These are phyloP conservation scores for Hydroisotoma schaefferi DNA, from an alignment of 2,888 invertebrate species.

Conservation along the genomic window DNA sequence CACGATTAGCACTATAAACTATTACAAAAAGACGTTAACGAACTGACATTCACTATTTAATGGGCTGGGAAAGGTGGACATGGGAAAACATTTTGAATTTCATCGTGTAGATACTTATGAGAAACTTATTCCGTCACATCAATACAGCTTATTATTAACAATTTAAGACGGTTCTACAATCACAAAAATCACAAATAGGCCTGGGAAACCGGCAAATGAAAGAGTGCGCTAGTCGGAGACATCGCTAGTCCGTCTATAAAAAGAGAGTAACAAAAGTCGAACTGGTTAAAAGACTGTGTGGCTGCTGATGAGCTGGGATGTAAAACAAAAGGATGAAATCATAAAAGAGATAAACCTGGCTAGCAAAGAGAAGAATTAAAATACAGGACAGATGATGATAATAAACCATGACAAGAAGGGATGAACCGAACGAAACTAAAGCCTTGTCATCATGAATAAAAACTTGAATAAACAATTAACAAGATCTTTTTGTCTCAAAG, in stretches of 20 bases:
- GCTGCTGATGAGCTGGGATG: conserved; percentile 14
- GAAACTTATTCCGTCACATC: no score
- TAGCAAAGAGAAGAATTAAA: conserved; percentile 21
- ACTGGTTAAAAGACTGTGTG: no score
- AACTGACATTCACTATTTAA: neutral
- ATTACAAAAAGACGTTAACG: no score
- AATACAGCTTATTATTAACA: no score
- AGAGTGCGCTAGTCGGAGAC: no score
- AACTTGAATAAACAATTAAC: conserved; percentile 31
- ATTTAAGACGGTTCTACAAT: no score
- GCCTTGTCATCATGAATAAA: conserved; percentile 34
- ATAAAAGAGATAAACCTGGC: neutral
- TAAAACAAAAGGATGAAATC: conserved; percentile 5
- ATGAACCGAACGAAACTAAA: conserved; percentile 24
- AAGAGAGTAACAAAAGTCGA: no score
- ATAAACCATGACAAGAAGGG: conserved; percentile 17
- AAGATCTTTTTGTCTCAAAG: neutral
- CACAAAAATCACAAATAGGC: no score
- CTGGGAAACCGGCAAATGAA: conserved; percentile 1
- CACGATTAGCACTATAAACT: no score
- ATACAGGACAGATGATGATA: conserved; percentile 25
- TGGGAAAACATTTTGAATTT: neutral
- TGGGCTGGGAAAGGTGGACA: neutral
- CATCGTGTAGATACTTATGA: neutral
- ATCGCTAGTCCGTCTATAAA: no score